Evolutionary conservation across 1,140 invertebrate species (phyloP).

Genomic region (Lasaia peninsularis): DNA sequence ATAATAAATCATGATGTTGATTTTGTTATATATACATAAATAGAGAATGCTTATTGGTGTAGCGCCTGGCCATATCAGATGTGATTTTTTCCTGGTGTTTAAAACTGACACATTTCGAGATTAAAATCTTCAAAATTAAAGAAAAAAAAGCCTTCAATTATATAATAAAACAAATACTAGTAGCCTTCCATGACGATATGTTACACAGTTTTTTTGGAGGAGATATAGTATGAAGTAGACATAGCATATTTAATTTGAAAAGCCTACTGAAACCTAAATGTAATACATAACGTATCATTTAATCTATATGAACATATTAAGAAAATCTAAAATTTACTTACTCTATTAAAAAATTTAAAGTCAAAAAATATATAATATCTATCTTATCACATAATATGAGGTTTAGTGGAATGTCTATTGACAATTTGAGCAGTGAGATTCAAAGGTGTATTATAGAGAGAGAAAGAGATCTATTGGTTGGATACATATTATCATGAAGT

Average conservation of each 20-base stretch:
- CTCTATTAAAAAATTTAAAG: not conserved
- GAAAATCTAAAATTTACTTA: constrained; percentile 3
- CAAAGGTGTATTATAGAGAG: no score
- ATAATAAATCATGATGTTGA: no score
- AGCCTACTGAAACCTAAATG: not conserved
- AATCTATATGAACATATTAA: not conserved
- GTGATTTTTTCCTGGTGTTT: no score
- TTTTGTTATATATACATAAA: no score
- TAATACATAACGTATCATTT: constrained; percentile 4
- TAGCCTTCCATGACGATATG: not conserved
- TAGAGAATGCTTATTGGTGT: no score
- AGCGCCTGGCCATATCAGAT: no score
- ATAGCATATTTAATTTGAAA: not conserved
- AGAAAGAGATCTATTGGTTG: no score
- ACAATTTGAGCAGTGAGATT: constrained; percentile 4
- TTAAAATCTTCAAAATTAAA: no score
- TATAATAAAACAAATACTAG: no score
- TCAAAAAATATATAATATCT: constrained; percentile 19
- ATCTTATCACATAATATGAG: constrained; percentile 20
- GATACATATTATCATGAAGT: no score
- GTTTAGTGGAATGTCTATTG: constrained; percentile 16
- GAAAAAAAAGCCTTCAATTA: no score
- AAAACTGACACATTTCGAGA: no score
- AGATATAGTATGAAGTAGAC: not conserved
- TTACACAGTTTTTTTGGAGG: not conserved